Evolutionary conservation across 2,888 invertebrate genomes (phyloP), one percentile per base, ranked within the genome.

Genomic region (Amphipoea lucens): DNA sequence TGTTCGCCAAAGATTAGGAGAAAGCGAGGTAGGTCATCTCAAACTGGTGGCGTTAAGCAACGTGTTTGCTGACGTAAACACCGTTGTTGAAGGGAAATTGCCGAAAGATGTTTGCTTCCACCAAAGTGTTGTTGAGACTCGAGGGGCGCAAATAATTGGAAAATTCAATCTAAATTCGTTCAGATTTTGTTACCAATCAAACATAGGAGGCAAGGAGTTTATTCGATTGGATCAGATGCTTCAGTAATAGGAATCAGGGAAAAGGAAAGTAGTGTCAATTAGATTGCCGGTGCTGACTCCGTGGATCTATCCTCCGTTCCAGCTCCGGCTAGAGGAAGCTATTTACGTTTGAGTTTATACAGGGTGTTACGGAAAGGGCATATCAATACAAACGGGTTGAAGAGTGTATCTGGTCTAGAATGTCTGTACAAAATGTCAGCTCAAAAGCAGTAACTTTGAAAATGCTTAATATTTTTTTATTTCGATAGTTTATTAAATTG

Each of bases 11-110:
- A 72, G 71, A 76, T 84, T 57, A 75, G 81, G 76, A 78, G 82
- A 83, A 81, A 72, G 23, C 70, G 76, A 60, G 85, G 86, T n/a
- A 84, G 95, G 82, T 90, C 94, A 86, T 72, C 72, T 63, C 84
- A 89, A 48, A 82, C 81, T 93, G 94, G 94, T 84, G 81, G 86
- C 81, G 81, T 87, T 87, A 82, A 68, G 88, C 90, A 89, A 90
- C 91, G 92, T 94, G 93, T 94, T 95, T 93, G 91, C 92, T 91
- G 91, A 92, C 92, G 92, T 92, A 92, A 94, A 94, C 93, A 93
- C 87, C 89, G 91, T 88, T 90, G 90, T 92, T 88, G 90, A 87
- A 90, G 92, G 91, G 91, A 93, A 94, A 94, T 93, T 91, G 90
- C 91, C 91, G 91, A 92, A 94, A 94, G 93, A 94, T 95, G 93